Evolutionary conservation across 1,140 invertebrate species (phyloP).

Genomic region (Cardiocondyla obscurior): DNA sequence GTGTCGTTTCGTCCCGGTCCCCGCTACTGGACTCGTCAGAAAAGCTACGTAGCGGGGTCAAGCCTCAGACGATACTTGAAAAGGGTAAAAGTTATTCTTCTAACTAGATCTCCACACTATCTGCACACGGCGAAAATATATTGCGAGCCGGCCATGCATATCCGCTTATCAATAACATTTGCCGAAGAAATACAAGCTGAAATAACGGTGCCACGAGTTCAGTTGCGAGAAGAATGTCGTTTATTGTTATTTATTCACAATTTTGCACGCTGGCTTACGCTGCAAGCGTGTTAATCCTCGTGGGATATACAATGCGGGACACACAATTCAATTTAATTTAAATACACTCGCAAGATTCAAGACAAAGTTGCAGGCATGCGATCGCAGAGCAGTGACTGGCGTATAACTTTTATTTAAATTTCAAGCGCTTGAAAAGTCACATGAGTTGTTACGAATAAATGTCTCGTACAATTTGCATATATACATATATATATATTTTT

Average conservation of each 20-base stretch:
- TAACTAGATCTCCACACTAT: too few relatives aligned
- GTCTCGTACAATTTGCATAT: not conserved
- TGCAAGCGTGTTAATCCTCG: not conserved
- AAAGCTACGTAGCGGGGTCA: too few relatives aligned
- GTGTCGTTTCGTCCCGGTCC: too few relatives aligned
- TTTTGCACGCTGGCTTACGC: not conserved
- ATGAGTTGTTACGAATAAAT: not conserved
- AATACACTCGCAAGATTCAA: not conserved
- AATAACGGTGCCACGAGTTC: not conserved
- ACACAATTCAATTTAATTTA: not conserved
- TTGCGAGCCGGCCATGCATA: not conserved
- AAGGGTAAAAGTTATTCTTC: too few relatives aligned
- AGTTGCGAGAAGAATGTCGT: not conserved
- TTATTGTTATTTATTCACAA: not conserved
- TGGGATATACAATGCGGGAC: not conserved
- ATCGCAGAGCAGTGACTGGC: not conserved
- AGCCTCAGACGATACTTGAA: too few relatives aligned
- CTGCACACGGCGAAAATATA: not conserved
- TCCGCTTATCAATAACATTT: not conserved
- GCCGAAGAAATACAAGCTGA: not conserved
- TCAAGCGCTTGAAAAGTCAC: not conserved
- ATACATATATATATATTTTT: too few relatives aligned
- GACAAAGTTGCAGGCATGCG: not conserved
- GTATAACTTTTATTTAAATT: not conserved
- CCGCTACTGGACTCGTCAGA: too few relatives aligned